Evolutionary conservation across 2,888 invertebrate genomes (phyloP).

Genomic region (Drosophila recens): DNA sequence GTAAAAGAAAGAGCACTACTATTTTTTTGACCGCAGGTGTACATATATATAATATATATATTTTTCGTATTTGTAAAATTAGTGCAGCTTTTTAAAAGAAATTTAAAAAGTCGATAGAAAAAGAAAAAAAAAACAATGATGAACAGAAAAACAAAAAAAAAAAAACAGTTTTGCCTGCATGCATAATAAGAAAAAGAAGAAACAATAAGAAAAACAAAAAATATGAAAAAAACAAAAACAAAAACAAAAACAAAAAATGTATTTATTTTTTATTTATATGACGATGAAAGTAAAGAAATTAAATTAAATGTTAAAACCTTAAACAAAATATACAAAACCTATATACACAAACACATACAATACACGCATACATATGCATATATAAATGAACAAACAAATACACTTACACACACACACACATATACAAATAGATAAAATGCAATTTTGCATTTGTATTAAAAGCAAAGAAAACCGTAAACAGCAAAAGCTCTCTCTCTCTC

Average conservation of each 20-base stretch:
- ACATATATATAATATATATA: constrained; percentile 49
- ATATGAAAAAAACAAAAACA: constrained; percentile 13
- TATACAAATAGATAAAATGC: constrained; percentile 18
- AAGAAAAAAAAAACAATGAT: constrained; percentile 15
- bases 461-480: constrained; percentile 31
- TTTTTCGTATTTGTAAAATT: constrained; percentile 76
- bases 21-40: no score
- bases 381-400: constrained; percentile 41
- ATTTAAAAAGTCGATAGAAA: constrained; percentile 50
- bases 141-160: constrained; percentile 29
- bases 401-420: constrained; percentile 31
- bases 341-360: constrained; percentile 32
- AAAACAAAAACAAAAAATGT: constrained; percentile 61
- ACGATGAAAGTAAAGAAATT: constrained; percentile 71
- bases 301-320: constrained; percentile 79
- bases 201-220: constrained; percentile 11
- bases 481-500: constrained; percentile 5
- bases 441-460: constrained; percentile 30
- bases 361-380: constrained; percentile 37
- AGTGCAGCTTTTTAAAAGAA: constrained; percentile 70
- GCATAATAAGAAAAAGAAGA: constrained; percentile 46
- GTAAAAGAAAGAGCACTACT: no score
- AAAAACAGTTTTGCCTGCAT: constrained; percentile 66
- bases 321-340: constrained; percentile 71
- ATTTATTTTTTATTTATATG: constrained; percentile 75